Percentiles rank a stretch among this genome's conserved stretches.
Evolutionary conservation across 2,888 invertebrate genomes (phyloP).

Genomic region (Apodemia duryi): DNA sequence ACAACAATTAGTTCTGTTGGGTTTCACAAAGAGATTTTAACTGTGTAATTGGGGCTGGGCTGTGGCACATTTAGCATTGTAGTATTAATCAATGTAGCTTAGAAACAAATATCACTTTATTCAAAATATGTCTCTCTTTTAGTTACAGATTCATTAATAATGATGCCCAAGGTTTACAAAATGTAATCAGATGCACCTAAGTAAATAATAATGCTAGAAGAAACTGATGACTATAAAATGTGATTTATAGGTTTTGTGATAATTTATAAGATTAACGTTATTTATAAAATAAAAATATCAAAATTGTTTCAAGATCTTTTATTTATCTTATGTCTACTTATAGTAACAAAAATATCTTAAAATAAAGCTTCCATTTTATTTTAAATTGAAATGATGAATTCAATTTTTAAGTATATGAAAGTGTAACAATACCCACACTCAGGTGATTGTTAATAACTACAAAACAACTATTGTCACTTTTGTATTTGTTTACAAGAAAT

Average conservation of each 20-base stretch:
- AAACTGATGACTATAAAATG: slow-evolving; percentile 1
- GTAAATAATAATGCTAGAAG: slow-evolving; percentile 2
- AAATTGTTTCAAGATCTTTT: slow-evolving; percentile 22
- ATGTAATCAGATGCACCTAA: slow-evolving; percentile 26
- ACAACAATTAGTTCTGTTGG: too few relatives aligned
- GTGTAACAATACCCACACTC: not conserved
- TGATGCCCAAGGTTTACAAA: slow-evolving; percentile 71
- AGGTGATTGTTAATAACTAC: not conserved
- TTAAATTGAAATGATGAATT: slow-evolving; percentile 4
- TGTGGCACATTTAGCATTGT: too few relatives aligned
- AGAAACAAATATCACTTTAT: not conserved
- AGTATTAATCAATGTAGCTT: too few relatives aligned
- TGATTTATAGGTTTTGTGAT: slow-evolving; percentile 8
- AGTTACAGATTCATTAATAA: slow-evolving; percentile 79
- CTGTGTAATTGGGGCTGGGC: too few relatives aligned
- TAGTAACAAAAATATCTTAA: slow-evolving; percentile 37
- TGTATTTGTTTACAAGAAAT: too few relatives aligned
- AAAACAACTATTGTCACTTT: too few relatives aligned
- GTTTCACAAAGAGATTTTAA: too few relatives aligned
- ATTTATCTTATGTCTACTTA: slow-evolving; percentile 26
- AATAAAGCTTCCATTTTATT: not conserved
- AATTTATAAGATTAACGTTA: slow-evolving; percentile 17
- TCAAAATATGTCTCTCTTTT: slow-evolving; percentile 41
- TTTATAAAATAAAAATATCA: slow-evolving; percentile 19
- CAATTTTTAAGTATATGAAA: not conserved